Percentiles rank a stretch among this genome's conserved stretches.
These are phyloP conservation scores for Thera britannica DNA, from an alignment of 2,888 invertebrate genomes.

Conservation along the genomic window DNA sequence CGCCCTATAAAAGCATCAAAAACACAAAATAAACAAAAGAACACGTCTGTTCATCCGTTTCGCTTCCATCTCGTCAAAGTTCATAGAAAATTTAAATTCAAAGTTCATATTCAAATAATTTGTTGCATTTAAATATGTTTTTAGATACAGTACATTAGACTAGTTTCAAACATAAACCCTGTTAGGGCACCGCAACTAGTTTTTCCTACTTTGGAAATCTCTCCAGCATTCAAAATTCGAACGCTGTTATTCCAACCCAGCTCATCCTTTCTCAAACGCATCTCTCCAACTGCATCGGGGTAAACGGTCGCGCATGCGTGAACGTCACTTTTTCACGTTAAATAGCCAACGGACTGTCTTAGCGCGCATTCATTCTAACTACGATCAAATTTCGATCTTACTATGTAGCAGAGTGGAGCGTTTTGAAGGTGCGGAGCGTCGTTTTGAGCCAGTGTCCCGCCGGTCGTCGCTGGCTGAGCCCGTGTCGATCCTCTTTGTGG, in stretches of 20 bases:
- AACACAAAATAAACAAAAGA: too few species aligned
- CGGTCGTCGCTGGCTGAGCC: constrained; percentile 58
- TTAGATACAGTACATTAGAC: too few species aligned
- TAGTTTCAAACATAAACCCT: too few species aligned
- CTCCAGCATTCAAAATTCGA: constrained; percentile 7
- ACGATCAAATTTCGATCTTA: constrained; percentile 84
- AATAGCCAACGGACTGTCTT: constrained; percentile 75
- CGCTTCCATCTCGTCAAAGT: not conserved
- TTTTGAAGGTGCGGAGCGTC: constrained; percentile 57
- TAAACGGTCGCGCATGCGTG: constrained; percentile 76
- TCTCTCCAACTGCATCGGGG: constrained; percentile 62
- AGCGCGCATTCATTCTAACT: constrained; percentile 71
- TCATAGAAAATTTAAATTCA: not conserved
- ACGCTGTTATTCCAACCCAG: constrained; percentile 8
- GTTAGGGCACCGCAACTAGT: too few species aligned
- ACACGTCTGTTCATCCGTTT: not conserved
- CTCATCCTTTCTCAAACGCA: constrained; percentile 29
- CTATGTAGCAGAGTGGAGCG: constrained; percentile 75
- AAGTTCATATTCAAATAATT: too few species aligned
- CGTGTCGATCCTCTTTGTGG: constrained; percentile 44
- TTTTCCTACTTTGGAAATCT: not conserved
- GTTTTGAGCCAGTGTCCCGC: constrained; percentile 57
- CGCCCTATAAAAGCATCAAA: too few species aligned
- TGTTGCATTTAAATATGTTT: too few species aligned
- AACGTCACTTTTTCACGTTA: constrained; percentile 59